A percentile compares a stretch with the other conserved stretches of the same genome.
Conservation (phyloP, 2,797 vertebrate genomes). For the Betta splendens region DNA sequence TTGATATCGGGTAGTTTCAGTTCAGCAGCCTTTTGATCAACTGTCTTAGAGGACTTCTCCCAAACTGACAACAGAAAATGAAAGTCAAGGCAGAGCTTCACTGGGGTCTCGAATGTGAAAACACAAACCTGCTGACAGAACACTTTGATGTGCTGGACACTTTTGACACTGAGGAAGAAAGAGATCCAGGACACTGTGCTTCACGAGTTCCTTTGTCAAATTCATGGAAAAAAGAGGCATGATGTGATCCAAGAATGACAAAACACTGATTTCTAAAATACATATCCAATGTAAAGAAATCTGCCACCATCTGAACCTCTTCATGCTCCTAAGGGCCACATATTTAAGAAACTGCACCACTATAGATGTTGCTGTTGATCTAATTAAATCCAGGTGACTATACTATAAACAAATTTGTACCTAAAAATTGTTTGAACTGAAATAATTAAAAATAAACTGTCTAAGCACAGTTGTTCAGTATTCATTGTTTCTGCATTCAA, state of each 20-base stretch:
- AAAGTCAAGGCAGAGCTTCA: conserved; percentile 47
- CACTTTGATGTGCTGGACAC: conserved; percentile 50
- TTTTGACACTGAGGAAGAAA: conserved; percentile 38
- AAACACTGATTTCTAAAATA: background rate
- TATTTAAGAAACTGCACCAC: conserved; percentile 6
- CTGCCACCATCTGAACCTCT: too few species aligned
- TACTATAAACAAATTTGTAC: too few species aligned
- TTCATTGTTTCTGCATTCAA: background rate
- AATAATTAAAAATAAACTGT: too few species aligned
- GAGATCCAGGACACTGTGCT: conserved; percentile 21
- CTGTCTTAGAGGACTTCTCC: conserved; percentile 45
- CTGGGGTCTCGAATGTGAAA: conserved; percentile 42
- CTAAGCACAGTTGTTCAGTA: background rate
- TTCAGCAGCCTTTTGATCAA: conserved; percentile 56
- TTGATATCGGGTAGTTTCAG: conserved; percentile 45
- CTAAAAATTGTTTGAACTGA: too few species aligned
- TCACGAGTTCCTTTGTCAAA: conserved; percentile 35
- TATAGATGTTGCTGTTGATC: background rate
- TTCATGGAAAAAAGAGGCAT: conserved; percentile 1
- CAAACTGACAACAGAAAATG: conserved; percentile 46
- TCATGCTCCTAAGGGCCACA: too few species aligned
- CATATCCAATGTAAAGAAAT: background rate
- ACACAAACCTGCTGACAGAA: conserved; percentile 27
- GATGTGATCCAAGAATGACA: conserved; percentile 1
- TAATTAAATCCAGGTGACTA: background rate